Base-by-base conservation (phyloP, 2,888 invertebrate species). In the Polydrusus cervinus region DNA sequence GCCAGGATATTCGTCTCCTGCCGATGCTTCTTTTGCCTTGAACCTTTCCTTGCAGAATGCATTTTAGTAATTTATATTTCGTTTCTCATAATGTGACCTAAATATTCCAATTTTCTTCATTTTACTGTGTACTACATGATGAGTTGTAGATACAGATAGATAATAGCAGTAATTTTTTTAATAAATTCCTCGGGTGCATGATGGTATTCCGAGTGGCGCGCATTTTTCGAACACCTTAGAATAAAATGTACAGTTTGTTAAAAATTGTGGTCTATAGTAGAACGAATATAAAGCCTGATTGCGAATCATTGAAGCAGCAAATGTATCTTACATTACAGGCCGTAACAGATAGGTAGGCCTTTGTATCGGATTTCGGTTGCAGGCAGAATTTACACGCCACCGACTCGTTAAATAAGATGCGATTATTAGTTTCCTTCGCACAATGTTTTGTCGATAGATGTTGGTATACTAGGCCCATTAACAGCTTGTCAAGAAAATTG, bases 321-420 rank as follows among this genome's bases (percentile, higher is more conserved):
- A 87, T 86, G 83, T 86, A 86, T 86, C 87, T 86, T 86, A 86
- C 86, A 85, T 87, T 87, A 86, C 87, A 86, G 57, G 62, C 83
- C 81, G 86, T 86, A 86, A 86, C 84, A 84, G 86, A 86, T 86
- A 86, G 86, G 83, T 82, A 80, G 67, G 78, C 78, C 80, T 79
- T 78, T 78, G 84, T 85, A 87, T 87, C 85, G 84, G 83, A 84
- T 87, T 87, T 87, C 87, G 85, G 85, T 86, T 85, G 84, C 84
- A 83, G 82, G 84, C 84, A 83, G 83, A 80, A 79, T 83, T 84
- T 83, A 84, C 83, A 84, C 83, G 82, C 82, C 82, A 84, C 68
- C 82, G 83, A 83, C 79, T 84, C 83, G 82, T 83, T 82, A 84
- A 84, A 83, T 82, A 62, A 64, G 69, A 74, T 70, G 62, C 68